Evolutionary conservation across 2,113 vertebrate genomes (phyloP).

Genomic region (Pluvianellus socialis): DNA sequence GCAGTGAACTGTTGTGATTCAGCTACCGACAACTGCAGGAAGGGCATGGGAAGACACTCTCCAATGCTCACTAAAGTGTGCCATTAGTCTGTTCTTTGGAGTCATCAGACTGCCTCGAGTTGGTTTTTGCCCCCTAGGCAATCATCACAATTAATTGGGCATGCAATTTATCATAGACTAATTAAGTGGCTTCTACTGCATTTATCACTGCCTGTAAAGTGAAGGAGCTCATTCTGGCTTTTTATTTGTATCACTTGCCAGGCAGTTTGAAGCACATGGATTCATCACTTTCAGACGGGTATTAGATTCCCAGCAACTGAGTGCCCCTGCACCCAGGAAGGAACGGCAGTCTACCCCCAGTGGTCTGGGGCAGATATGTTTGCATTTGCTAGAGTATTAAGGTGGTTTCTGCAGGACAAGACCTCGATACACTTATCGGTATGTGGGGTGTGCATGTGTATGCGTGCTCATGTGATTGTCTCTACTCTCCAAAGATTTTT

Average conservation of each 20-base stretch:
- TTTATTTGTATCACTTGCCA: background rate
- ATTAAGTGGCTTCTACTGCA: slow-evolving; percentile 45
- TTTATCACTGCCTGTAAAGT: slow-evolving; percentile 29
- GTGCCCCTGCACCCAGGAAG: background rate
- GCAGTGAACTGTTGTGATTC: background rate
- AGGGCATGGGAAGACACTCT: background rate
- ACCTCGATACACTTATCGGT: background rate
- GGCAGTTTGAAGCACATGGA: background rate
- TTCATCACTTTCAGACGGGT: background rate
- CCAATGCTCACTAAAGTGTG: background rate
- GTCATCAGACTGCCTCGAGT: background rate
- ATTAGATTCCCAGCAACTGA: background rate
- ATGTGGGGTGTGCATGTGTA: background rate
- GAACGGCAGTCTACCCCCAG: background rate
- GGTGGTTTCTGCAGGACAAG: background rate
- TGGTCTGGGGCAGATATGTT: background rate
- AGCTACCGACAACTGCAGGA: background rate
- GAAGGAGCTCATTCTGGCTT: background rate
- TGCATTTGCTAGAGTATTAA: background rate
- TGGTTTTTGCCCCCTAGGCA: slow-evolving; percentile 36
- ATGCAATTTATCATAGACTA: slow-evolving; percentile 54
- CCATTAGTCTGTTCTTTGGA: slow-evolving; percentile 2
- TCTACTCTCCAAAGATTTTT: background rate
- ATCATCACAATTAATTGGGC: slow-evolving; percentile 60
- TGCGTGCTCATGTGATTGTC: rapidly evolving